Conservation (phyloP, 2,888 invertebrate species). For the Sipha maydis region DNA sequence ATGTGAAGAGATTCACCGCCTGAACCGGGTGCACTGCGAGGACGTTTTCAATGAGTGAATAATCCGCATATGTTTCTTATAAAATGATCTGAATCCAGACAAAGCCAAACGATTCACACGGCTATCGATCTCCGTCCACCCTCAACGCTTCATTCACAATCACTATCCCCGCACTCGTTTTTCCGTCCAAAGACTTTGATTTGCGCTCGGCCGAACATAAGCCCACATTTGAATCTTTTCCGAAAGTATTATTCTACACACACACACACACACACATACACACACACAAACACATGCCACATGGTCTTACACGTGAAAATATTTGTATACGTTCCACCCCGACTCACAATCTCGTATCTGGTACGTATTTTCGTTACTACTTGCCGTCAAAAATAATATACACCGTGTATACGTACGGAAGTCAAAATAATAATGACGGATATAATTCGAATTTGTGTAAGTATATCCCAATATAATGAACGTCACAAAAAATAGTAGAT, state of each 20-base stretch:
- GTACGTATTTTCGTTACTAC: not conserved
- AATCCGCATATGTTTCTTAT: conserved; percentile 17
- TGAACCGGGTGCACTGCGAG: not conserved
- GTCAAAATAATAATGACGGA: no score
- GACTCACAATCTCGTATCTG: not conserved
- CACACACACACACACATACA: not conserved
- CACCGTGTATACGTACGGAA: not conserved
- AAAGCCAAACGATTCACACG: not conserved
- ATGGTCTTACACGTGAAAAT: not conserved
- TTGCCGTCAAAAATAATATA: not conserved
- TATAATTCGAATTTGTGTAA: not conserved
- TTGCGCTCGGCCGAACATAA: not conserved
- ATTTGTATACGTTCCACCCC: not conserved
- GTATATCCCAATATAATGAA: not conserved
- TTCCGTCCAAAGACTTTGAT: not conserved
- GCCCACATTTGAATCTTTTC: not conserved
- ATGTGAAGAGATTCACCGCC: not conserved
- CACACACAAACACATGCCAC: not conserved
- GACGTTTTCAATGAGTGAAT: not conserved
- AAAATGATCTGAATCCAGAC: not conserved
- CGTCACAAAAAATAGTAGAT: not conserved
- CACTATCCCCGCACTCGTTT: not conserved
- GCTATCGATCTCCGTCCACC: not conserved
- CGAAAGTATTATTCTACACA: not conserved
- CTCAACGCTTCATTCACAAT: not conserved